Evolutionary conservation across 2,797 vertebrate genomes (phyloP), one percentile per base, ranked within the genome.

Genomic region (Tenualosa ilisha): DNA sequence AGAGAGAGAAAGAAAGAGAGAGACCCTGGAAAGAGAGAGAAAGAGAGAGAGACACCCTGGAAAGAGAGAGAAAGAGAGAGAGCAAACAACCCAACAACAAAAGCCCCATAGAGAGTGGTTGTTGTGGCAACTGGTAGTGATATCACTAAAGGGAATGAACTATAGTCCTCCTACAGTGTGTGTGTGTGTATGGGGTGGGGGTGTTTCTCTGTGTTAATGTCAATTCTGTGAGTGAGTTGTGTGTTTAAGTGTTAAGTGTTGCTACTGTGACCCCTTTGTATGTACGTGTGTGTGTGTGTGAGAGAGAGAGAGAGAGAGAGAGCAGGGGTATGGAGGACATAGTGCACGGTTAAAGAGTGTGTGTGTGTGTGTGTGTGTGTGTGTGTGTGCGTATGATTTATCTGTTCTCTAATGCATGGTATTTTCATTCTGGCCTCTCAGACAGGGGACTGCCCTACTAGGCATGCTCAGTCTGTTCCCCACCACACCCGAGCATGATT

Each of bases 31-130:
- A 17, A 59, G 56, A 59, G 56, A 59, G 31, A 61, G 40, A 54
- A 24, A 81, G 89, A 90, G 88, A 75, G 61, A 87, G 59, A 61
- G 61, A 75, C 31, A 17, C 31, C 72, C 22, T 24, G 24, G 49
- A 82, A 43, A 24, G 68, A 83, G 75, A 84, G 85, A 56, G 40
- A 54, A 24, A 81, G 89, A 90, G 88, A 75, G 61, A 87, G 59
- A 61, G 61, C 46, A 82, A 31, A 31, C 24, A 83, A 89, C 90
- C 88, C 87, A 85, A 85, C 88, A 91, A 88, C 90, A 92, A 88
- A 90, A 88, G 88, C 84, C 84, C 87, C 90, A 91, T 84, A 54
- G 87, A 93, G 91, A 92, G 82, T 85, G 90, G 89, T 89, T 90
- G 89, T 91, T 91, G 85, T 31, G 86, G 90, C 88, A 93, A 91